Evolutionary conservation across 1,140 invertebrate species (phyloP).

Genomic region (Nymphalis io): DNA sequence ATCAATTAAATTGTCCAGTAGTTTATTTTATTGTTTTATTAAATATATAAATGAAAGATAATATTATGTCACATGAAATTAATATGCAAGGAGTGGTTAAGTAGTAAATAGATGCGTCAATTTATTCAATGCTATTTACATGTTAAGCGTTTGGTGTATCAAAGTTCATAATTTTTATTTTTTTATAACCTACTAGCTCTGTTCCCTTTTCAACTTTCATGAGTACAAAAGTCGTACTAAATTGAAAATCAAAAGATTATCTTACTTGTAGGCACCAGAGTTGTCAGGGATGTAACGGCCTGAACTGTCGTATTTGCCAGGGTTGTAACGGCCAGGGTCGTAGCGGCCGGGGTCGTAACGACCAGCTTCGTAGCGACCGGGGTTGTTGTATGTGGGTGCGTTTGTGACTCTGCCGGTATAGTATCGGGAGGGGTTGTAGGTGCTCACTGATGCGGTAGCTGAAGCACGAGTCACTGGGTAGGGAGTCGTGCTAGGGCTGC

Average conservation of each 20-base stretch:
- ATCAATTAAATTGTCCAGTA: neutral
- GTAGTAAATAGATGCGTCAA: slow-evolving; percentile 6
- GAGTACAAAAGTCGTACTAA: too few relatives aligned
- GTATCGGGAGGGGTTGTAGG: slow-evolving; percentile 35
- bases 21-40: slow-evolving; percentile 9
- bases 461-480: slow-evolving; percentile 33
- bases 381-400: slow-evolving; percentile 19
- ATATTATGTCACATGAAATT: slow-evolving; percentile 21
- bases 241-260: slow-evolving; percentile 3
- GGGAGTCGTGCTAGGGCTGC: slow-evolving; percentile 19
- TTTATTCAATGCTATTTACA: slow-evolving; percentile 2
- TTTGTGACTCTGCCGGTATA: slow-evolving; percentile 13
- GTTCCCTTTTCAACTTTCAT: too few relatives aligned
- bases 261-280: slow-evolving; percentile 66
- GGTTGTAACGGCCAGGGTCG: slow-evolving; percentile 49
- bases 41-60: slow-evolving; percentile 7
- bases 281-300: slow-evolving; percentile 66
- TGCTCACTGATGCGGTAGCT: slow-evolving; percentile 28
- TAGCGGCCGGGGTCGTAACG: slow-evolving; percentile 56
- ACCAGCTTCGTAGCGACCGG: slow-evolving; percentile 43
- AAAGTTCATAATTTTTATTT: slow-evolving; percentile 15
- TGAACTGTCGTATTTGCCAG: slow-evolving; percentile 58
- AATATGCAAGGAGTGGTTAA: slow-evolving; percentile 24
- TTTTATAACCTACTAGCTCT: too few relatives aligned
- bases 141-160: neutral